Conservation (phyloP, 2,113 vertebrate species). For the Fulica atra region DNA sequence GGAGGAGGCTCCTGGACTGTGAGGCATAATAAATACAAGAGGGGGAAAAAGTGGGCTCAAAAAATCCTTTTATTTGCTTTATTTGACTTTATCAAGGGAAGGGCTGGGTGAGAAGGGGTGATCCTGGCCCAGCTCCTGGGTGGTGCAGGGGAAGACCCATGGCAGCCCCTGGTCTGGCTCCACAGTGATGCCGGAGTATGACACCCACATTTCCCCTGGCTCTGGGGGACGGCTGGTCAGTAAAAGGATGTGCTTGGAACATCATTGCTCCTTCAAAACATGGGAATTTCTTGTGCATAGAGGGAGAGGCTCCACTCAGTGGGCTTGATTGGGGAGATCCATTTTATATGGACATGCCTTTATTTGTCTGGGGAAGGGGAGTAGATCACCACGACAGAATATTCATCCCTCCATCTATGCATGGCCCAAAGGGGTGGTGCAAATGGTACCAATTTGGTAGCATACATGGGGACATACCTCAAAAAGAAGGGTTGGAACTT, state of each 20-base stretch:
- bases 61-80: not conserved
- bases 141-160: not conserved
- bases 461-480: accelerated
- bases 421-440: not conserved
- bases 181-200: accelerated
- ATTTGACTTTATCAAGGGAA: not conserved
- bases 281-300: not conserved
- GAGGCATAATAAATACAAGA: not conserved
- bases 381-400: accelerated
- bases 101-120: not conserved
- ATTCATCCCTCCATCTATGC: not conserved
- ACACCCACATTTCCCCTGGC: accelerated
- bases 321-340: not conserved
- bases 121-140: not conserved
- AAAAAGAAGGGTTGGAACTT: not conserved
- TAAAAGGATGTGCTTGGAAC: not conserved
- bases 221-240: not conserved
- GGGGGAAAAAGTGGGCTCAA: not conserved
- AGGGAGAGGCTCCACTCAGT: not conserved
- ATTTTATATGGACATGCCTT: not conserved
- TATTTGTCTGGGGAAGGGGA: not conserved
- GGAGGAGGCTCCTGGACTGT: not conserved
- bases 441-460: accelerated
- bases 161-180: not conserved
- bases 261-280: not conserved